Evolutionary conservation across 2,113 vertebrate genomes (phyloP), one percentile per base, ranked within the genome.

Genomic region (Polypterus senegalus): DNA sequence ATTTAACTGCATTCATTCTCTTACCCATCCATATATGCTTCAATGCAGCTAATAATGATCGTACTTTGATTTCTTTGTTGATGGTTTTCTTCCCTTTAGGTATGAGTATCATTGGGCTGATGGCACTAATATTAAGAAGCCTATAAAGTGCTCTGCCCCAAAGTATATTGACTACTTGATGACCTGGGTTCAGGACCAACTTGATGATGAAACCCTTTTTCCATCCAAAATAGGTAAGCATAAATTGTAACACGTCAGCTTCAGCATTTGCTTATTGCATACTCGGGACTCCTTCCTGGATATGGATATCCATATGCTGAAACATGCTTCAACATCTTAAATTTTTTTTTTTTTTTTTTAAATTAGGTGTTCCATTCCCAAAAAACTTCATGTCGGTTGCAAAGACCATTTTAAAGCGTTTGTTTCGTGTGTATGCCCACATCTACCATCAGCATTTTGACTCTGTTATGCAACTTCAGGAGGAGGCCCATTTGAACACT

Each of bases 61-160:
- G 2, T 27, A 27, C 27, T 27, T 27, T 27, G 27, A 27, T 27
- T 27, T 27, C 27, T 27, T 27, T 27, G 27, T 27, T 27, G 27
- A 27, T 27, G 27, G 27, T 27, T 9, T 51, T 9, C 9, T 62
- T 8, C 48, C 67, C 48, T 64, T 0, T 67, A 98, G 93, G 73
- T 98, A 97, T 6, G 94, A 97, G 69, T 97, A 97, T 76, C 94
- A 98, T 71, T 97, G 94, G 94, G 94, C 94, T 1, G 94, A 97
- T 3, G 94, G 94, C 65, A 97, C 94, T 69, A 97, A 97, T 73
- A 97, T 97, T 65, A 97, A 97, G 79, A 96, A 97, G 70, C 94
- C 94, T 0, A 94, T 97, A 73, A 97, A 98, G 71, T 98, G 94
- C 81, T 98, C 94, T 0, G 94, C 94, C 0, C 94, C 94, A 0